These are phyloP conservation scores for Coleophora deauratella DNA, from an alignment of 2,888 invertebrate genomes.

Conservation along the genomic window DNA sequence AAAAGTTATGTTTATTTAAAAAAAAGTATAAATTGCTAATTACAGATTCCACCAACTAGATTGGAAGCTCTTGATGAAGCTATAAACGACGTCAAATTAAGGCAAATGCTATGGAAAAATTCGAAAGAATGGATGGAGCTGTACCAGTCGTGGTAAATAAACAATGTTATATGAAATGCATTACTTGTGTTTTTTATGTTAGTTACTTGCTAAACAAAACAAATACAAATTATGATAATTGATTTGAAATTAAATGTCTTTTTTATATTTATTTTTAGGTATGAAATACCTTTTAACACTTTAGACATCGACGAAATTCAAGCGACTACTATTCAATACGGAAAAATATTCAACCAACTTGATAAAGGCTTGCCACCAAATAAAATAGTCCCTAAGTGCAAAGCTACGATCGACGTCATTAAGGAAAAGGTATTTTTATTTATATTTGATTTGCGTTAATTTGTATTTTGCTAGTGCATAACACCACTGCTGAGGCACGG, in stretches of 20 bases:
- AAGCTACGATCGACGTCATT: constrained; percentile 84
- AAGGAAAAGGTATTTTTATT: constrained; percentile 80
- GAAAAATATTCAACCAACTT: constrained; percentile 82
- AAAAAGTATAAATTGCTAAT: background rate
- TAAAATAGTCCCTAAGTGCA: constrained; percentile 83
- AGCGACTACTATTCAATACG: constrained; percentile 77
- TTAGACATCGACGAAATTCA: constrained; percentile 84
- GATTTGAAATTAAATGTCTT: too few species aligned
- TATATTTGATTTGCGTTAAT: too few species aligned
- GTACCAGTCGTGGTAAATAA: constrained; percentile 76
- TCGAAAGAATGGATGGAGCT: constrained; percentile 82
- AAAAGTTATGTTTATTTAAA: too few species aligned
- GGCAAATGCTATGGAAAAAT: constrained; percentile 87
- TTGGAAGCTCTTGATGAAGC: constrained; percentile 88
- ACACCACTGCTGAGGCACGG: too few species aligned
- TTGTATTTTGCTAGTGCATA: too few species aligned
- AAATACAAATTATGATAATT: too few species aligned
- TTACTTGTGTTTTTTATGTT: too few species aligned
- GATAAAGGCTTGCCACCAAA: constrained; percentile 90
- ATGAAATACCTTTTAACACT: constrained; percentile 71
- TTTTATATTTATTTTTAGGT: constrained; percentile 29
- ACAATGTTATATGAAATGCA: background rate
- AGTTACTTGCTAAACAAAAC: too few species aligned
- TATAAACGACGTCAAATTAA: constrained; percentile 83
- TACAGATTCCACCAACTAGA: constrained; percentile 85